phyloP scores from a whole-genome alignment of 1,140 invertebrate genomes.

The Callitettix versicolor region DNA sequence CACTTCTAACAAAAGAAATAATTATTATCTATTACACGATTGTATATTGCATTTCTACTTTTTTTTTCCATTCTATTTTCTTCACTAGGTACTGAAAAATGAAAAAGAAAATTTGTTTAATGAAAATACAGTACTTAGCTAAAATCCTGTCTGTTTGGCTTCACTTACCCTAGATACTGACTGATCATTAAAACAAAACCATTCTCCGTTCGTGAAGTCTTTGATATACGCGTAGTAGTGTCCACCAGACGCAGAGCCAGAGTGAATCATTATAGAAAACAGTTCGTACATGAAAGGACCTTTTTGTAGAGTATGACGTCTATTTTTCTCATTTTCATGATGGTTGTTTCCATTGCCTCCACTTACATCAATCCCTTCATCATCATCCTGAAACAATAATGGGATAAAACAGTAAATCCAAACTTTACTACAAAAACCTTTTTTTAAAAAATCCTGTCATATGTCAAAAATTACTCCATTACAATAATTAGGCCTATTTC shows the following conservation, averaged over 20 bases:
- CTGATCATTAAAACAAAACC: constrained; percentile 80
- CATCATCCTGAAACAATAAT: constrained; percentile 35
- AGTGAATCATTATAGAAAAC: constrained; percentile 90
- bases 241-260: constrained; percentile 80
- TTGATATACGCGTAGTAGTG: constrained; percentile 93
- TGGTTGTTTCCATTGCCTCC: constrained; percentile 29
- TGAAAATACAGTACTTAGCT: neutral
- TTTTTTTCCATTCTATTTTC: neutral
- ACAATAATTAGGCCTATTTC: too few relatives aligned
- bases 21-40: too few relatives aligned
- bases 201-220: constrained; percentile 63
- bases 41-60: too few relatives aligned
- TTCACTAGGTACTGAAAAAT: neutral
- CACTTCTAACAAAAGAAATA: too few relatives aligned
- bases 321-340: constrained; percentile 41
- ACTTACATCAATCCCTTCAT: constrained; percentile 53
- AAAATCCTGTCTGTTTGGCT: too few relatives aligned
- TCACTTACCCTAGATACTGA: constrained; percentile 49
- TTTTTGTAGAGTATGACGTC: constrained; percentile 32
- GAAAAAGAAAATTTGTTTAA: neutral
- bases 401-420: too few relatives aligned
- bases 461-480: too few relatives aligned
- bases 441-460: too few relatives aligned
- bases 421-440: too few relatives aligned
- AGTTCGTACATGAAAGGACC: constrained; percentile 79